Conservation (phyloP, 2,888 invertebrate species). For the Glaucopsyche alexis region DNA sequence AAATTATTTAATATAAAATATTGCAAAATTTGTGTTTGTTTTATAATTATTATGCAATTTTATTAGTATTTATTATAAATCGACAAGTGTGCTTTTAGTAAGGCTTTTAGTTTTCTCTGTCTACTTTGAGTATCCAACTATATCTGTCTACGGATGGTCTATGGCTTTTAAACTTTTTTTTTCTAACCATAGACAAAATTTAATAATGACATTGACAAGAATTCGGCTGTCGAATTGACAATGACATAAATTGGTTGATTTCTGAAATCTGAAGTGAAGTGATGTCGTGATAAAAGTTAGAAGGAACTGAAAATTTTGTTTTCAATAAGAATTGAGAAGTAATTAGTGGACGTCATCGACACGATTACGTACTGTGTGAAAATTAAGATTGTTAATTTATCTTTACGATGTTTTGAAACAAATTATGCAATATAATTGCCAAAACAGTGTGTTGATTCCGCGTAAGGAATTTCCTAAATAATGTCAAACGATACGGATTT, state of each 20-base stretch:
- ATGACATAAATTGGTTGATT: not conserved
- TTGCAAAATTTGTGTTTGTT: not conserved
- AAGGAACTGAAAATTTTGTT: conserved; percentile 1
- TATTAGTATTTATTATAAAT: too few relatives aligned
- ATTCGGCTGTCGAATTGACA: too few relatives aligned
- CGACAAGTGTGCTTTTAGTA: too few relatives aligned
- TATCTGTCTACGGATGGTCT: too few relatives aligned
- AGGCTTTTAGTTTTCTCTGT: too few relatives aligned
- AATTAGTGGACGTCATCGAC: conserved; percentile 26
- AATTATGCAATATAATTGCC: conserved; percentile 66
- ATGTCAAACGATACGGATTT: conserved; percentile 71
- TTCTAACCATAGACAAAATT: not conserved
- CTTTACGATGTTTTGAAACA: conserved; percentile 11
- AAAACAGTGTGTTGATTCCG: conserved; percentile 51
- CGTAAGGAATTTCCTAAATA: conserved; percentile 50
- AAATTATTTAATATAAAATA: not conserved
- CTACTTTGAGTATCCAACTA: too few relatives aligned
- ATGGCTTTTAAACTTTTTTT: not conserved
- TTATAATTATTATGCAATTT: not conserved
- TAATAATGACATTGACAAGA: too few relatives aligned
- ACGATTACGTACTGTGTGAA: conserved; percentile 10
- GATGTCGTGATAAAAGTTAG: not conserved
- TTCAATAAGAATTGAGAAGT: conserved; percentile 18
- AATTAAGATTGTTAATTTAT: not conserved
- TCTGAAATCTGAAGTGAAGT: not conserved